These are phyloP conservation scores for Schizopygopsis malacanthus DNA, from an alignment of 2,797 vertebrate species.

Conservation along the genomic window DNA sequence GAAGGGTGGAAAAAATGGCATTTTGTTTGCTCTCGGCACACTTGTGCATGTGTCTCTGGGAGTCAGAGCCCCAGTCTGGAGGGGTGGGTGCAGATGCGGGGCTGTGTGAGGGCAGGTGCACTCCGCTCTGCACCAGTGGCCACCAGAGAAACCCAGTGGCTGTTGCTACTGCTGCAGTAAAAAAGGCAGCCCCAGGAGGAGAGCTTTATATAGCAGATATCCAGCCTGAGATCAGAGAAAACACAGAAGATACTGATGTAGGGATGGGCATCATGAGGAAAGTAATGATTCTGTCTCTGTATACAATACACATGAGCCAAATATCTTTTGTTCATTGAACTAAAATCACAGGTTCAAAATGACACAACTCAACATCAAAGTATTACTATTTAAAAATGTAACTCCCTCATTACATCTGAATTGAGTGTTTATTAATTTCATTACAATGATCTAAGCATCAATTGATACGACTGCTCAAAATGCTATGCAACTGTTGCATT, in stretches of 20 bases:
- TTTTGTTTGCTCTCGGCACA: background rate
- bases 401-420: too few relatives aligned
- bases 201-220: constrained; percentile 43
- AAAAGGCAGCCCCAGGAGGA: constrained; percentile 29
- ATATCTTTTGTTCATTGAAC: too few relatives aligned
- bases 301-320: background rate
- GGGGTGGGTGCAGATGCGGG: constrained; percentile 12
- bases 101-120: constrained; percentile 48
- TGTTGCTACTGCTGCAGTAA: constrained; percentile 19
- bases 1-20: constrained; percentile 1
- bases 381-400: too few relatives aligned
- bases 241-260: constrained; percentile 11
- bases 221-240: constrained; percentile 37
- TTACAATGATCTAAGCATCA: too few relatives aligned
- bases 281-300: background rate
- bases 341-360: too few relatives aligned
- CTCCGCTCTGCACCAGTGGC: constrained; percentile 41
- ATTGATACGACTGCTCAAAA: too few relatives aligned
- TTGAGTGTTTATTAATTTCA: too few relatives aligned
- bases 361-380: too few relatives aligned
- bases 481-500: too few relatives aligned
- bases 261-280: background rate
- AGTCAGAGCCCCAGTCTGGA: background rate
- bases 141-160: constrained; percentile 49
- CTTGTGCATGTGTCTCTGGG: constrained; percentile 27